Conservation (phyloP, 2,113 vertebrate genomes). For the Urocitellus parryii region DNA sequence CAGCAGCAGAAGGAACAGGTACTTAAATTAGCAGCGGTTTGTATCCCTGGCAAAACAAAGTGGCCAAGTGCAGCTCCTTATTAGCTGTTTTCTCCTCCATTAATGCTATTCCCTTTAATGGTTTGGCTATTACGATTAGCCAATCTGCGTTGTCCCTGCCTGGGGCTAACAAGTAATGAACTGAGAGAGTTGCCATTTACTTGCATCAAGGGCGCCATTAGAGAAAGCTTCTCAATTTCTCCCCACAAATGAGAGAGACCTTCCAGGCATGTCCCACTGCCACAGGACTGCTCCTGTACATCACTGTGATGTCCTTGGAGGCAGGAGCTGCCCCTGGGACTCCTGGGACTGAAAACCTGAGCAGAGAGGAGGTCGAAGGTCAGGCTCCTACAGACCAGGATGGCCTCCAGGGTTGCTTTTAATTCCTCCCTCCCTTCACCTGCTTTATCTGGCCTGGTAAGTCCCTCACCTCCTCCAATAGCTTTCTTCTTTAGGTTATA, state of each 20-base stretch:
- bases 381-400: not conserved
- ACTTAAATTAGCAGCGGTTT: conserved; percentile 65
- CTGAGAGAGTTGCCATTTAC: conserved; percentile 82
- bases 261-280: conserved; percentile 79
- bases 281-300: conserved; percentile 58
- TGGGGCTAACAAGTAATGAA: conserved; percentile 87
- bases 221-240: conserved; percentile 81
- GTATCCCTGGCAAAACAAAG: conserved; percentile 65
- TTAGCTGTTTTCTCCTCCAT: conserved; percentile 85
- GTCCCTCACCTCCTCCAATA: not conserved
- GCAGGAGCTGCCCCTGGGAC: conserved; percentile 61
- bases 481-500: not conserved
- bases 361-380: conserved; percentile 4
- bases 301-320: conserved; percentile 57
- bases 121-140: conserved; percentile 83
- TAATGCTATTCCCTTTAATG: conserved; percentile 82
- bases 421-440: not conserved
- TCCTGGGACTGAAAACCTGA: conserved; percentile 11
- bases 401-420: not conserved
- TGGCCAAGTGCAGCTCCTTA: conserved; percentile 75
- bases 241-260: conserved; percentile 82
- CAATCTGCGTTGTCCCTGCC: conserved; percentile 84
- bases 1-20: conserved; percentile 58
- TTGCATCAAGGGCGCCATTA: conserved; percentile 84
- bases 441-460: not conserved